A percentile compares a stretch with the other conserved stretches of the same genome.
These are phyloP conservation scores for Zaprionus lachaisei DNA, from an alignment of 1,140 invertebrate genomes.

Conservation along the genomic window DNA sequence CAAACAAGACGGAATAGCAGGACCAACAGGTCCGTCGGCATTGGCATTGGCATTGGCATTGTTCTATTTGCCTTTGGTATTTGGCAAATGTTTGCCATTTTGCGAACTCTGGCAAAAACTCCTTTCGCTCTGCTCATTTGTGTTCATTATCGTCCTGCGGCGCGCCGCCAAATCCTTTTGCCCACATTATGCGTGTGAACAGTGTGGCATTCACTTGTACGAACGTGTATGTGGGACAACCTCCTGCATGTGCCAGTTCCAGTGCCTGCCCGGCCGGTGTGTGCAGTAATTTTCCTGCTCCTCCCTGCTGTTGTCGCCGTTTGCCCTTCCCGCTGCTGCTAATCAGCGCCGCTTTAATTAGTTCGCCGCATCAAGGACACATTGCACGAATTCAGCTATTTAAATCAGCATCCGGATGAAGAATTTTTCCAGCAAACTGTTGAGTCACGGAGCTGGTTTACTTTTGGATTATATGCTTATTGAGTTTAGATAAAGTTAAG, in stretches of 20 bases:
- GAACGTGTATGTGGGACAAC: constrained; percentile 18
- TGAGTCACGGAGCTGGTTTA: constrained; percentile 36
- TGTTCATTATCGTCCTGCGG: constrained; percentile 81
- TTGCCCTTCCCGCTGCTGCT: constrained; percentile 29
- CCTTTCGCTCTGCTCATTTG: constrained; percentile 74
- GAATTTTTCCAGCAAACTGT: constrained; percentile 9
- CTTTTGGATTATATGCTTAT: not conserved
- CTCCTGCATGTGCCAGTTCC: constrained; percentile 24
- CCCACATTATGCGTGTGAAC: constrained; percentile 71
- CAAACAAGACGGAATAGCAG: constrained; percentile 13
- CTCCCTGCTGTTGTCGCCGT: constrained; percentile 5
- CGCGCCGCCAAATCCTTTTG: constrained; percentile 75
- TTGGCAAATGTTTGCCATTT: constrained; percentile 76
- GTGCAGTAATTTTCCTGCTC: not conserved
- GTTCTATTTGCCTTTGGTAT: constrained; percentile 50
- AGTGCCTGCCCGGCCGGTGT: not conserved
- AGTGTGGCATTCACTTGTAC: constrained; percentile 64
- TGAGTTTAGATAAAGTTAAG: not conserved
- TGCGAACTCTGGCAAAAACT: constrained; percentile 58
- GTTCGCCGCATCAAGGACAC: constrained; percentile 71
- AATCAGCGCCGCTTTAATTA: constrained; percentile 68
- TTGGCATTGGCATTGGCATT: constrained; percentile 14
- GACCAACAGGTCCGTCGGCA: constrained; percentile 65
- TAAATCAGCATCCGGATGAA: constrained; percentile 41
- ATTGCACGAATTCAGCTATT: constrained; percentile 53